Evolutionary conservation across 2,888 invertebrate genomes (phyloP), one percentile per base, ranked within the genome.

Genomic region (Hirtodrosophila histrioides): DNA sequence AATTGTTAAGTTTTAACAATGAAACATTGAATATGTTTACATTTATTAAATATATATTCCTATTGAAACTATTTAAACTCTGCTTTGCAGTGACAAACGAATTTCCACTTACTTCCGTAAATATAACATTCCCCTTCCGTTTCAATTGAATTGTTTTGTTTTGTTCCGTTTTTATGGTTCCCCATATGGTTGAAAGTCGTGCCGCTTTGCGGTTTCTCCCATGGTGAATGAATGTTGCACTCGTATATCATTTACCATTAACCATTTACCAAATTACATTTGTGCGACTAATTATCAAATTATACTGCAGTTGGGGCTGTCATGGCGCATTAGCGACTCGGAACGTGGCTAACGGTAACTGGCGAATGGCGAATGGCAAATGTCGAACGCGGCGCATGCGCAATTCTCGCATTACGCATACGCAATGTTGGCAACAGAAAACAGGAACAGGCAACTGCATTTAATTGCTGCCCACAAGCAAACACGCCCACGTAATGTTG

Each of bases 401-500:
- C 81, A 84, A 84, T 75, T 48, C 51, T 56, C 23, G 61, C 75
- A 84, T 81, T 80, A 81, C 85, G 85, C 78, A 83, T 78, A 83
- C 78, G 78, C 74, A 66, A 53, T 24, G 67, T 60, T 61, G 40
- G 44, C 44, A 44, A 54, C 44, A 17, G 7, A 12, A 44, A 37
- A 45, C 56, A 51, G 10, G 41, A 60, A 68, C 46, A 65, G 55
- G 58, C 57, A 72, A 64, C 24, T 17, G 66, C 67, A 62, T 54
- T 57, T 66, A 70, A 70, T 70, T 62, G 45, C 70, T 67, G 53
- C 61, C 65, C 35, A 60, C 48, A 33, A 46, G 11, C 44, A 11
- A 27, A 9, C 40, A 62, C 58, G 58, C 70, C 73, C 66, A 57
- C 56, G 39, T 45, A 46, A 48, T 39, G 36, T 24, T 35, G 24